Base-by-base conservation (phyloP, 2,113 vertebrate genomes). In the Dipodomys spectabilis region DNA sequence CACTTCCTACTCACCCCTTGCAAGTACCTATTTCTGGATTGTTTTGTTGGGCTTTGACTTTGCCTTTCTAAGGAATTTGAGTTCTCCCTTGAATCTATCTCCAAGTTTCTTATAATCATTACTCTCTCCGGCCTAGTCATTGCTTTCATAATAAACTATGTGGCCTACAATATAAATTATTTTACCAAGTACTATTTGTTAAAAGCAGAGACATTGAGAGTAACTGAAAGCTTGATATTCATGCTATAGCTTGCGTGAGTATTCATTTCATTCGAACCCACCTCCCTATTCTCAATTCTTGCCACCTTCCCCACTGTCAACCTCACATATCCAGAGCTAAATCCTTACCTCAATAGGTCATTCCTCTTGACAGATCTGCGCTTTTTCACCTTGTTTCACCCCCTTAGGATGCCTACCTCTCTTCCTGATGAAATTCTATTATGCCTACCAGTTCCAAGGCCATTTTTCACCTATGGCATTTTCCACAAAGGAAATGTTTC, bases 131-230 rank as follows among this genome's bases (percentile, higher is more conserved):
- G 30, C 0, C 65, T 30, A 86, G 72, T 91, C 80, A 88, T 8
- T 94, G 69, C 32, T 92, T 90, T 93, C 60, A 39, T 62, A 32
- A 72, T 45, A 60, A 91, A 82, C 23, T 28, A 60, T 87, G 18
- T 90, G 69, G 79, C 2, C 8, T 89, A 69, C 81, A 49, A 79
- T 39, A 65, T 27, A 93, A 82, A 75, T 27, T n/a, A 44, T 60
- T 87, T 64, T 28, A 22, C 85, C 28, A 69, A 13, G 27, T 68
- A 62, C 35, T 79, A 0, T 60, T 35, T 95, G 93, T 84, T 74
- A 64, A 80, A 82, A 67, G 7, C 45, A 93, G 49, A 86, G 73
- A 92, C 74, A 80, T 1, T 73, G 7, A 11, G 39, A 94, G 39
- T 64, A 20, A 20, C 13, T 86, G 27, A 65, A 5, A 77, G 18